phyloP scores from a whole-genome alignment of 1,140 invertebrate genomes.

The Neodiprion virginianus region DNA sequence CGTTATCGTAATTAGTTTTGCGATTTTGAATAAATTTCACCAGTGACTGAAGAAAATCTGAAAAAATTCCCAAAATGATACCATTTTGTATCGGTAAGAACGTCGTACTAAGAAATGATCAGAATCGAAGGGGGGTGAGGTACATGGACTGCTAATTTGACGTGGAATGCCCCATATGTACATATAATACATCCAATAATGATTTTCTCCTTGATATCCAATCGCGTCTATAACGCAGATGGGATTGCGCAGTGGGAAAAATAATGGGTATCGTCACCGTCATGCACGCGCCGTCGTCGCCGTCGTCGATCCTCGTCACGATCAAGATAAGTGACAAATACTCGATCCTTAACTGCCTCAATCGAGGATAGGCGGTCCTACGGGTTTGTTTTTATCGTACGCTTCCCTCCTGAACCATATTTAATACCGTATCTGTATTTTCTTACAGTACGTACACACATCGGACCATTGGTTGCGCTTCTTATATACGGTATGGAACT shows the following conservation, averaged over 20 bases:
- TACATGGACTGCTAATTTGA: too few species aligned
- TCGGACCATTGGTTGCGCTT: too few species aligned
- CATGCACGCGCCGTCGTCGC: not conserved
- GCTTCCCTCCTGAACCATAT: too few species aligned
- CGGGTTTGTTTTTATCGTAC: too few species aligned
- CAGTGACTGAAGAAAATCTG: not conserved
- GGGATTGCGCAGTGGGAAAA: not conserved
- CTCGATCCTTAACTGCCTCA: too few species aligned
- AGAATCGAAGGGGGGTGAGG: not conserved
- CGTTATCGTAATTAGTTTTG: not conserved
- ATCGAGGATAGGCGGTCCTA: too few species aligned
- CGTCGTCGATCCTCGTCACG: too few species aligned
- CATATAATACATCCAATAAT: not conserved
- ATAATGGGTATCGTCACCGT: not conserved
- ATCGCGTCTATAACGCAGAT: not conserved
- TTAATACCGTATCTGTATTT: too few species aligned
- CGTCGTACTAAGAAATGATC: not conserved
- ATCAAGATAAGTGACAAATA: too few species aligned
- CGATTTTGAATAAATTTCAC: not conserved
- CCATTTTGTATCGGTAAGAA: not conserved
- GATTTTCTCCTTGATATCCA: constrained; percentile 7
- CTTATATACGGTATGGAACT: too few species aligned
- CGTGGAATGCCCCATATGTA: too few species aligned
- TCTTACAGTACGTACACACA: too few species aligned
- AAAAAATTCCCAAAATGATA: not conserved